Percentiles rank a stretch among this genome's conserved stretches.
Conservation (phyloP, 2,888 invertebrate genomes). For the Patella ulyssiponensis region DNA sequence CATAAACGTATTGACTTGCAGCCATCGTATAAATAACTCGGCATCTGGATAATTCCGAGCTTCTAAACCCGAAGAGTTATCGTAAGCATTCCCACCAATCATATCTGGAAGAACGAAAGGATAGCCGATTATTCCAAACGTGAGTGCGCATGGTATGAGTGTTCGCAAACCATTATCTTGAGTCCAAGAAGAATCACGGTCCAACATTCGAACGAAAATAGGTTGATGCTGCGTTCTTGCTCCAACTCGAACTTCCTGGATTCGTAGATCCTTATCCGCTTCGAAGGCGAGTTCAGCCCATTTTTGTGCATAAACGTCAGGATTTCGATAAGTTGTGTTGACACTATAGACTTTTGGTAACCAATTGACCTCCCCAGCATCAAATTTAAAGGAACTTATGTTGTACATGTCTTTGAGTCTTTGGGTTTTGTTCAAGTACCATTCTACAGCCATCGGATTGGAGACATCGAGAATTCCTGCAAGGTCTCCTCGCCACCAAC, state of each 20-base stretch:
- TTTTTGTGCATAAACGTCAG: constrained; percentile 53
- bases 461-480: constrained; percentile 89
- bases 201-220: constrained; percentile 83
- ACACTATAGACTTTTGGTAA: constrained; percentile 52
- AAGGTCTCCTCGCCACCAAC: constrained; percentile 84
- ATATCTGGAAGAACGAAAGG: constrained; percentile 92
- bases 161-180: constrained; percentile 81
- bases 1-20: constrained; percentile 88
- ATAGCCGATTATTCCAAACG: constrained; percentile 76
- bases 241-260: constrained; percentile 89
- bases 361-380: constrained; percentile 74
- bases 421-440: constrained; percentile 82
- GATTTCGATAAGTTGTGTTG: constrained; percentile 45
- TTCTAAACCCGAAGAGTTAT: constrained; percentile 30
- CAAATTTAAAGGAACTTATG: constrained; percentile 91
- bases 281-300: constrained; percentile 55
- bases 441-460: constrained; percentile 84
- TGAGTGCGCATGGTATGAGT: constrained; percentile 86
- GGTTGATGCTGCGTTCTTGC: constrained; percentile 87
- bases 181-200: constrained; percentile 90
- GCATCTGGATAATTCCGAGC: constrained; percentile 46
- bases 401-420: constrained; percentile 78
- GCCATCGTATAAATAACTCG: constrained; percentile 83
- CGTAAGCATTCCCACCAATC: constrained; percentile 73
- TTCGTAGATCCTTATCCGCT: constrained; percentile 66